Evolutionary conservation across 1,140 invertebrate genomes (phyloP), one percentile per base, ranked within the genome.

Genomic region (Papilio polyxenes): DNA sequence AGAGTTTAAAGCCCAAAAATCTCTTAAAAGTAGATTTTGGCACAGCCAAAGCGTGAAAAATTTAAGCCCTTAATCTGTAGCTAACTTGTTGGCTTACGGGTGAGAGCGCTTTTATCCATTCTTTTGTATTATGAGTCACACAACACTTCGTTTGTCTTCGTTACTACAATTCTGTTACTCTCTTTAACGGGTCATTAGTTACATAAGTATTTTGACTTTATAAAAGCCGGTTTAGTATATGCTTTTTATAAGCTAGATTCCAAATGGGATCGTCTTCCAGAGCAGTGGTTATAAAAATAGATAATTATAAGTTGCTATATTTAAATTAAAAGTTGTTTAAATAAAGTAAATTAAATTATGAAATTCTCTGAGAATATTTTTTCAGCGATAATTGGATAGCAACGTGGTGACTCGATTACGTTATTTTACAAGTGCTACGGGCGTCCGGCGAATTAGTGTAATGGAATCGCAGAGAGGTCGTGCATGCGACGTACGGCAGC

Each of bases 401-500:
- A 15, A 72, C 56, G 49, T 59, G 56, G 17, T 17, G 65, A 37
- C 11, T 72, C 31, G 65, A 40, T 3, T 10, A 62, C 3, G 62
- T 72, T 49, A 75, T 49, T 75, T 49, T 48, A 75, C 44, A 75
- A 75, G 74, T 40, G 62, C 72, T 44, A 49, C 74, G 74, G 4
- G 8, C 7, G n/a, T 75, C 13, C 40, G 17, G 40, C 48, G 56
- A 79, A 79, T 79, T 79, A 79, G 77, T 44, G 31, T 49, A 79
- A 79, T 79, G 77, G 48, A 31, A 77, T 77, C 48, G 6, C 49
- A 77, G 49, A 77, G 53, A 77, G 75, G 5, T 77, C 49, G 49
- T 53, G 74, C 74, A 75, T 75, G 75, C 75, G 44, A 53, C 75
- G 48, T 51, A 37, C 75, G 75, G 49, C 23, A n/a, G 20, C 31